phyloP scores from a whole-genome alignment of 2,888 invertebrate species.

The Ischnus inquisitorius region DNA sequence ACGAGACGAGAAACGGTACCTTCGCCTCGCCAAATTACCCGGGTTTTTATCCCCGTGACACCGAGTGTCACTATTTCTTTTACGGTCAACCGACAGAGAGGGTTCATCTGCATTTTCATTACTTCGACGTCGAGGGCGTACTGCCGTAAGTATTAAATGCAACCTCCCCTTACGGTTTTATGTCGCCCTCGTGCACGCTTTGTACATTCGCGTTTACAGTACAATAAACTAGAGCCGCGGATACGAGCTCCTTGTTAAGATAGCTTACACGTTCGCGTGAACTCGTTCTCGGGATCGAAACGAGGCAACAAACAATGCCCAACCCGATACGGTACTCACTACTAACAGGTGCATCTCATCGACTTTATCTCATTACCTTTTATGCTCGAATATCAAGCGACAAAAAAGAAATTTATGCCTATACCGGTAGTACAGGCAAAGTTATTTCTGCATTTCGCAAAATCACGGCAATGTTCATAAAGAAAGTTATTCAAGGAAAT shows the following conservation, averaged over 20 bases:
- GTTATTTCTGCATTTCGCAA: neutral
- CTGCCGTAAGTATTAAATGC: slow-evolving; percentile 91
- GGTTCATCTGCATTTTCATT: slow-evolving; percentile 94
- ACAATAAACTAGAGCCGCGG: slow-evolving; percentile 1
- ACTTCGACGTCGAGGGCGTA: slow-evolving; percentile 98
- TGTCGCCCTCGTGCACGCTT: neutral
- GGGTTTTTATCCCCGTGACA: slow-evolving; percentile 95
- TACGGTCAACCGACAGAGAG: slow-evolving; percentile 92
- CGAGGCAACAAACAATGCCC: neutral
- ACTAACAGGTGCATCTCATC: slow-evolving; percentile 1
- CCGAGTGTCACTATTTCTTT: slow-evolving; percentile 97
- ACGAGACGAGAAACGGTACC: slow-evolving; percentile 91
- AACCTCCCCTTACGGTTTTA: slow-evolving; percentile 1
- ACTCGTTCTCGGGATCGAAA: slow-evolving; percentile 25
- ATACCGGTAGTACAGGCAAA: neutral
- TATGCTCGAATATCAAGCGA: neutral
- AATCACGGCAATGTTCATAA: too few relatives aligned
- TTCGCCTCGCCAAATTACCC: slow-evolving; percentile 97
- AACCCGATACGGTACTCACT: neutral
- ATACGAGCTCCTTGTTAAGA: slow-evolving; percentile 3
- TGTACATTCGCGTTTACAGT: slow-evolving; percentile 3
- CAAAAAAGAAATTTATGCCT: neutral
- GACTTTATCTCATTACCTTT: slow-evolving; percentile 8
- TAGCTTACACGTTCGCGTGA: slow-evolving; percentile 1
- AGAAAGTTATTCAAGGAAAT: too few relatives aligned